Conservation (phyloP, 2,888 invertebrate genomes). For the Ophion ventricosus region DNA sequence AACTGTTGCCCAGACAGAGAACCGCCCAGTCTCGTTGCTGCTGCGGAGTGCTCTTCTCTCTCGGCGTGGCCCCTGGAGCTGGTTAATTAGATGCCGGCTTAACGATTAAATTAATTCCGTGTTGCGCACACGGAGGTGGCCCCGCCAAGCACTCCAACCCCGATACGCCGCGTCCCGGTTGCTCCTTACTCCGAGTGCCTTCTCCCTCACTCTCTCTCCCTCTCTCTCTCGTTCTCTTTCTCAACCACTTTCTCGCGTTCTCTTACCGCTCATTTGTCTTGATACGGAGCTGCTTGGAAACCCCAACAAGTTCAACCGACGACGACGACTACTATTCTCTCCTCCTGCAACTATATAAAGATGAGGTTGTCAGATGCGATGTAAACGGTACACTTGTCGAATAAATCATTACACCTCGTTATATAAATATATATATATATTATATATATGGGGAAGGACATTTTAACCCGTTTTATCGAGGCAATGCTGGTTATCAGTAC, state of each 20-base stretch:
- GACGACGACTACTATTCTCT: slow-evolving; percentile 27
- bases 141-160: slow-evolving; percentile 53
- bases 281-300: slow-evolving; percentile 60
- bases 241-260: slow-evolving; percentile 36
- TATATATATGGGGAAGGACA: not conserved
- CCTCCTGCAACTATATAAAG: slow-evolving; percentile 59
- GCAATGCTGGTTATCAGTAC: not conserved
- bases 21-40: slow-evolving; percentile 37
- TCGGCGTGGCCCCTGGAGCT: slow-evolving; percentile 50
- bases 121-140: slow-evolving; percentile 65
- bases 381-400: slow-evolving; percentile 61
- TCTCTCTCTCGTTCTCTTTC: not conserved
- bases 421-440: slow-evolving; percentile 14
- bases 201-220: not conserved
- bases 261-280: slow-evolving; percentile 62
- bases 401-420: slow-evolving; percentile 48
- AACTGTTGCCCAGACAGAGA: slow-evolving; percentile 63
- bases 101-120: slow-evolving; percentile 73
- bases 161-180: slow-evolving; percentile 55
- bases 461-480: not conserved
- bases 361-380: slow-evolving; percentile 64
- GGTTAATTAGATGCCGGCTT: slow-evolving; percentile 72
- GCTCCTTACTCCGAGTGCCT: slow-evolving; percentile 35
- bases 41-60: slow-evolving; percentile 38
- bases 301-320: slow-evolving; percentile 58